Evolutionary conservation across 2,113 vertebrate genomes (phyloP).

Genomic region (Oreochromis tanganicae): DNA sequence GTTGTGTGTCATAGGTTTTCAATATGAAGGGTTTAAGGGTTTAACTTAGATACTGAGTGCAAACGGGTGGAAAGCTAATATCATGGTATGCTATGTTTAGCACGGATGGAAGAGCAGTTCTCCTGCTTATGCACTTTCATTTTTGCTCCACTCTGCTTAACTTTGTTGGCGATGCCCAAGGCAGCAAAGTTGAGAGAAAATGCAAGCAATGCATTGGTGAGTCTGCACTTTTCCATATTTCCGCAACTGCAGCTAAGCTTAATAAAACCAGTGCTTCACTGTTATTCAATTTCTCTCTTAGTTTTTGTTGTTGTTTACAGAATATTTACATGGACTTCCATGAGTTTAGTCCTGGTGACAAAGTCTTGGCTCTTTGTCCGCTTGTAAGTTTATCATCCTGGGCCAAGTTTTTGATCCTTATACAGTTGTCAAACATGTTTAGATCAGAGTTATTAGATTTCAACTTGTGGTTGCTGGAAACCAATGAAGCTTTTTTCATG

Average conservation of each 20-base stretch:
- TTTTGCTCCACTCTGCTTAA: background rate
- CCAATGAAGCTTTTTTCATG: background rate
- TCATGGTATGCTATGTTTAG: background rate
- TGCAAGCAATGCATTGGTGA: background rate
- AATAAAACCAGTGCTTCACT: background rate
- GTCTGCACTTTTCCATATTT: background rate
- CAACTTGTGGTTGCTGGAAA: background rate
- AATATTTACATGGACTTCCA: background rate
- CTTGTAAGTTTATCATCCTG: background rate
- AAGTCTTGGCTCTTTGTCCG: background rate
- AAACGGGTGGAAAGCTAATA: background rate
- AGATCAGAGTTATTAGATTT: background rate
- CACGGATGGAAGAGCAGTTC: background rate
- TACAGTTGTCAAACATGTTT: background rate
- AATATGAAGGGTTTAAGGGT: background rate
- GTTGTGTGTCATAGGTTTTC: background rate
- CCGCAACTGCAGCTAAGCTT: background rate
- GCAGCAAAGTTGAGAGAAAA: background rate
- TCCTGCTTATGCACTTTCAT: background rate
- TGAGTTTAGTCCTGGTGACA: background rate
- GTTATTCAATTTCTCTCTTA: background rate
- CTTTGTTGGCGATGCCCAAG: background rate
- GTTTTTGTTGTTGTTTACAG: background rate
- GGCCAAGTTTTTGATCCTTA: background rate
- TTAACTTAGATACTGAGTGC: background rate